Conservation (phyloP, 2,888 invertebrate genomes). For the Calameuta idolon region DNA sequence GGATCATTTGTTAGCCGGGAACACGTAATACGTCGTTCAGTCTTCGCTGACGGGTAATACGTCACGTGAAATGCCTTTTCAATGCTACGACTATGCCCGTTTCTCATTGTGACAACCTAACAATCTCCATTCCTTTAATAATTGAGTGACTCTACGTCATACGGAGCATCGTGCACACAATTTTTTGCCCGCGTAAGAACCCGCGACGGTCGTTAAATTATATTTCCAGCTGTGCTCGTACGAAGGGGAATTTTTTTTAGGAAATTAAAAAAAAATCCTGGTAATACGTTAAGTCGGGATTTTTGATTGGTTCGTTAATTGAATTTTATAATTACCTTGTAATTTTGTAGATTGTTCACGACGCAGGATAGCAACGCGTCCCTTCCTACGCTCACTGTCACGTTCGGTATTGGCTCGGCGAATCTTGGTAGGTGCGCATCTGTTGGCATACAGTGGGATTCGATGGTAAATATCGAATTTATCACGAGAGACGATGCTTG, state of each 20-base stretch:
- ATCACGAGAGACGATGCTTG: not conserved
- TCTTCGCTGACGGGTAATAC: not conserved
- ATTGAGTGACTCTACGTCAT: not conserved
- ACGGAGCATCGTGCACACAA: not conserved
- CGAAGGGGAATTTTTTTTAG: not conserved
- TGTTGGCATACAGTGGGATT: conserved; percentile 52
- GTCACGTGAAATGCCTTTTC: not conserved
- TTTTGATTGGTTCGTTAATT: not conserved
- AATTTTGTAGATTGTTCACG: conserved; percentile 87
- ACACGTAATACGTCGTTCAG: not conserved
- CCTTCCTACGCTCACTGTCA: conserved; percentile 88
- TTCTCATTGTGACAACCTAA: not conserved
- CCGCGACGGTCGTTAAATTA: too few relatives aligned
- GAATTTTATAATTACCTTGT: conserved; percentile 75
- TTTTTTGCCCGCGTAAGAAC: not conserved
- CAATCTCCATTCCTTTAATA: not conserved
- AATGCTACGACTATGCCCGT: not conserved
- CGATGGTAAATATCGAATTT: not conserved
- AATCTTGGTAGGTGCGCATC: conserved; percentile 82
- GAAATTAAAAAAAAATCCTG: not conserved
- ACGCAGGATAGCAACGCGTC: conserved; percentile 90
- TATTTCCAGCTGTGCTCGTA: not conserved
- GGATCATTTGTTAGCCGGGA: not conserved
- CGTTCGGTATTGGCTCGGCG: conserved; percentile 89
- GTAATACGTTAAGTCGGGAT: not conserved